Evolutionary conservation across 2,113 vertebrate species (phyloP).

Genomic region (Struthio camelus): DNA sequence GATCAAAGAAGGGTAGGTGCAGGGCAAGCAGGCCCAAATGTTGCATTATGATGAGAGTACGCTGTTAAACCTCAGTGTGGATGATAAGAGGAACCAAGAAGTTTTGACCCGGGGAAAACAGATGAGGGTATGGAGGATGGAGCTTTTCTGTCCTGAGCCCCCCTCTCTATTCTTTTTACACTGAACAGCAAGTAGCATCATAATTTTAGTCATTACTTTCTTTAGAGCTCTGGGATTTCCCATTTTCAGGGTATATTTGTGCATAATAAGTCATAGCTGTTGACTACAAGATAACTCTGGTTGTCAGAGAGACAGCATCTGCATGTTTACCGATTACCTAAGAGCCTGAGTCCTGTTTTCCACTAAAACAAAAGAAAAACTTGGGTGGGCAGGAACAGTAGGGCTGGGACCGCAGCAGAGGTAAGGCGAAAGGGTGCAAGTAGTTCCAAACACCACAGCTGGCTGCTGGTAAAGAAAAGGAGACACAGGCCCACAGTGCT

Average conservation of each 20-base stretch:
- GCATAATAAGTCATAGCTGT: not conserved
- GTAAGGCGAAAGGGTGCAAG: not conserved
- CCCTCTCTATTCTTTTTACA: not conserved
- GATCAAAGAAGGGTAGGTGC: not conserved
- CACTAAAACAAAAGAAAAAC: not conserved
- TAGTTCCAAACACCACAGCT: fast-evolving
- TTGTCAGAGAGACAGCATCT: not conserved
- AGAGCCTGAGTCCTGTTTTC: not conserved
- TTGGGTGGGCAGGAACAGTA: fast-evolving
- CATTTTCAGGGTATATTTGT: not conserved
- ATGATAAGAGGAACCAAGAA: not conserved
- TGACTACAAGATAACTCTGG: not conserved
- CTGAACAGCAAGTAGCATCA: not conserved
- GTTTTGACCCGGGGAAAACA: not conserved
- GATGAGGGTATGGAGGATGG: not conserved
- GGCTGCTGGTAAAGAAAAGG: not conserved
- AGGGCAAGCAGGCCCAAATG: not conserved
- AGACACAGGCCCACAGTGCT: not conserved
- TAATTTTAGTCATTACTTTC: not conserved
- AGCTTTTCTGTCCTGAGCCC: not conserved
- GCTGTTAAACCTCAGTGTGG: not conserved
- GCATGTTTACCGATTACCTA: not conserved
- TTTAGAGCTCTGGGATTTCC: not conserved
- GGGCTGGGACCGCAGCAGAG: not conserved
- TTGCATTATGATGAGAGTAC: not conserved